These are phyloP conservation scores for Eufriesea mexicana DNA, from an alignment of 1,140 invertebrate species.

Conservation along the genomic window DNA sequence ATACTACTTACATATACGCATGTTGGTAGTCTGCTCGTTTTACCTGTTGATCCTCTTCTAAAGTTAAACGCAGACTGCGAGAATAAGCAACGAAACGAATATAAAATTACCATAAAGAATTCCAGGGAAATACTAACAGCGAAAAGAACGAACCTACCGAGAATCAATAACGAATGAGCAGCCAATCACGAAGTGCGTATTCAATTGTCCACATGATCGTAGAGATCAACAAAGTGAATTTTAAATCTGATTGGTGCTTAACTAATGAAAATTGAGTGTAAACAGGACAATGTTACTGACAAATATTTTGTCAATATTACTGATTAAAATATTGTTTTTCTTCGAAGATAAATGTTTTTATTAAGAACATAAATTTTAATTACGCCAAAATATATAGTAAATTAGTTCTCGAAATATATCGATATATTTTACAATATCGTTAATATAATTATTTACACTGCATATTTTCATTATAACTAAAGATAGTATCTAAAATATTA, in stretches of 20 bases:
- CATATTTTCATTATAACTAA: not conserved
- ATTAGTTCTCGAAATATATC: not conserved
- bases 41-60: not conserved
- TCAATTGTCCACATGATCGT: not conserved
- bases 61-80: slow-evolving; percentile 26
- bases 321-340: not conserved
- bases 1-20: slow-evolving; percentile 27
- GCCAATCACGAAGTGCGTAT: slow-evolving; percentile 2
- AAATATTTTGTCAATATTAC: no score
- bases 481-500: no score
- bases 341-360: not conserved
- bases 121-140: not conserved
- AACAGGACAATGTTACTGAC: not conserved
- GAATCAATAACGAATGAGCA: not conserved
- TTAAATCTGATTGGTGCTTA: not conserved
- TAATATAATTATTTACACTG: not conserved
- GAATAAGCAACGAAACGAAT: not conserved
- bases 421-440: not conserved
- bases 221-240: not conserved
- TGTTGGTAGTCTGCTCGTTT: not conserved
- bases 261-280: not conserved
- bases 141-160: not conserved
- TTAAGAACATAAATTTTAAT: not conserved
- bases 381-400: not conserved
- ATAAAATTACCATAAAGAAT: slow-evolving; percentile 2